phyloP scores from a whole-genome alignment of 2,888 invertebrate species.

The Drosophila nr. medialis region DNA sequence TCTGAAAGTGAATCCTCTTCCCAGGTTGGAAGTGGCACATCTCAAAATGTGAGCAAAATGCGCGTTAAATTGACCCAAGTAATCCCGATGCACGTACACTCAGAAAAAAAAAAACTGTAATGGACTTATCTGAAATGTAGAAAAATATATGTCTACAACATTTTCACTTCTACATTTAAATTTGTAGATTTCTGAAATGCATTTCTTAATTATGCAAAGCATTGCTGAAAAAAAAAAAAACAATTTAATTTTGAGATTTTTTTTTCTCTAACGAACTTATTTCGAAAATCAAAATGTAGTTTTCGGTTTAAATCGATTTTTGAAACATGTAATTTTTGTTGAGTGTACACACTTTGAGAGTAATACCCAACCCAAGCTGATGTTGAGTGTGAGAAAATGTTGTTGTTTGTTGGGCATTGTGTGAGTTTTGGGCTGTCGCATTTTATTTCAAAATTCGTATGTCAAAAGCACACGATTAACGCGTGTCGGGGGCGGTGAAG shows the following conservation, averaged over 20 bases:
- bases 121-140: background rate
- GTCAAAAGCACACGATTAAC: constrained; percentile 73
- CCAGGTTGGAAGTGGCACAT: background rate
- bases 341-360: background rate
- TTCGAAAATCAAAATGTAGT: background rate
- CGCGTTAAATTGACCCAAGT: background rate
- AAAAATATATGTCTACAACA: background rate
- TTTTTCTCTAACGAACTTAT: background rate
- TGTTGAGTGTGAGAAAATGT: background rate
- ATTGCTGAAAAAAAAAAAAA: background rate
- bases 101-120: background rate
- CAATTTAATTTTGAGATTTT: background rate
- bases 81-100: fast-evolving
- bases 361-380: background rate
- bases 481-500: constrained; percentile 77
- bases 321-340: no score
- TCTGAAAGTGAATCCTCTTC: background rate
- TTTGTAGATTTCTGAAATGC: background rate
- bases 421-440: constrained; percentile 43
- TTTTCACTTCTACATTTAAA: no score
- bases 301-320: background rate
- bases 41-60: background rate
- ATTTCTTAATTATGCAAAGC: background rate
- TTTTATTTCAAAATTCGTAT: constrained; percentile 64
- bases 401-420: background rate